phyloP scores from a whole-genome alignment of 2,888 invertebrate species.

The Biston betularia region DNA sequence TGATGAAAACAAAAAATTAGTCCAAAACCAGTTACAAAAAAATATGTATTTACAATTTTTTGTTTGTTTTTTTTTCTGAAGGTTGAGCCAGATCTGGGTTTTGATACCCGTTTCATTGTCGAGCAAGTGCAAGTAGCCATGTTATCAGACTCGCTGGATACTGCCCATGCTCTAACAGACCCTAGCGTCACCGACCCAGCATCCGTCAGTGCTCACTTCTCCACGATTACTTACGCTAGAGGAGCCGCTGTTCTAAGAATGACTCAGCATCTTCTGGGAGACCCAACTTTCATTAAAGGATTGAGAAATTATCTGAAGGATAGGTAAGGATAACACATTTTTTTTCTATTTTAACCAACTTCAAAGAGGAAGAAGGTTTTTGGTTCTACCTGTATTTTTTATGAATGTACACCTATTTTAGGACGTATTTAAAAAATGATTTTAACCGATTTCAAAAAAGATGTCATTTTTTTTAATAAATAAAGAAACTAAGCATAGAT shows the following conservation, averaged over 20 bases:
- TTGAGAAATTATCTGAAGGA: slow-evolving; percentile 82
- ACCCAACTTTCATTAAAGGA: slow-evolving; percentile 79
- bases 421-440: too few relatives aligned
- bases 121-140: slow-evolving; percentile 89
- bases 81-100: slow-evolving; percentile 65
- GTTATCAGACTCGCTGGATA: slow-evolving; percentile 83
- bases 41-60: not conserved
- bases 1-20: too few relatives aligned
- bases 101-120: slow-evolving; percentile 85
- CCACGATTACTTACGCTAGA: slow-evolving; percentile 89
- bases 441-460: too few relatives aligned
- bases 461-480: too few relatives aligned
- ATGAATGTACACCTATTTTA: too few relatives aligned
- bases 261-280: slow-evolving; percentile 88
- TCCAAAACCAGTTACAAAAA: not conserved
- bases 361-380: too few relatives aligned
- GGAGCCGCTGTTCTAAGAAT: slow-evolving; percentile 88
- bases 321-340: slow-evolving; percentile 65
- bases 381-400: too few relatives aligned
- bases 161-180: slow-evolving; percentile 87
- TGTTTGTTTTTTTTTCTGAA: slow-evolving; percentile 7
- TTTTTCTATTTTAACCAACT: not conserved
- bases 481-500: too few relatives aligned
- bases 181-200: slow-evolving; percentile 82
- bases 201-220: slow-evolving; percentile 88